These are phyloP conservation scores for Myotis findleyi DNA, from an alignment of 2,797 vertebrate genomes.

Conservation along the genomic window DNA sequence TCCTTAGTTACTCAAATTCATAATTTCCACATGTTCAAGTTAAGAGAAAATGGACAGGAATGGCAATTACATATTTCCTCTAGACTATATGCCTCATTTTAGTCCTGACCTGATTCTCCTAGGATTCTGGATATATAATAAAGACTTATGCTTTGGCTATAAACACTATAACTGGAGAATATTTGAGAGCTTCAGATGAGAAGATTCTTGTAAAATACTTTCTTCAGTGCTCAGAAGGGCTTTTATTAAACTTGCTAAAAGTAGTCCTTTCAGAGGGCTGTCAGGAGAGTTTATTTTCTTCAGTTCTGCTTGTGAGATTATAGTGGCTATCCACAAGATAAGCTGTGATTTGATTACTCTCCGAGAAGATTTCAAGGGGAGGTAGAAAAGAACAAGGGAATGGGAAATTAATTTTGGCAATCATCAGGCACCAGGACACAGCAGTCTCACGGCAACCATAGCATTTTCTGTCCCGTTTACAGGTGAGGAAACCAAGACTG, in stretches of 20 bases:
- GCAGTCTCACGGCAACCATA: neutral
- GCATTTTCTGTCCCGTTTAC: neutral
- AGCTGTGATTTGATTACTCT: conserved; percentile 3
- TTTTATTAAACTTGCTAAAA: conserved; percentile 42
- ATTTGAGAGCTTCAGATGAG: conserved; percentile 1
- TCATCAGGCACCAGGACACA: neutral
- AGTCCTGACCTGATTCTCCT: neutral
- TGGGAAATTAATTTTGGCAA: neutral
- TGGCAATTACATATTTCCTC: neutral
- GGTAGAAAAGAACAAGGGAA: neutral
- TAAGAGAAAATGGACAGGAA: neutral
- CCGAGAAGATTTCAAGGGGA: neutral
- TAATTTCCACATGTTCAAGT: neutral
- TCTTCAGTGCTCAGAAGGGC: neutral
- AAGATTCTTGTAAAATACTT: neutral
- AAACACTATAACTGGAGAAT: neutral
- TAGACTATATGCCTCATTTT: neutral
- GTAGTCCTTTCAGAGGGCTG: conserved; percentile 3
- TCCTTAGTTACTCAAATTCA: neutral
- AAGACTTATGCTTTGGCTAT: neutral
- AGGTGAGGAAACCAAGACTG: neutral
- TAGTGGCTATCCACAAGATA: neutral
- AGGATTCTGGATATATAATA: neutral
- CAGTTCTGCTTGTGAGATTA: conserved; percentile 19
- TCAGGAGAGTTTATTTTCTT: neutral